Conservation (phyloP, 2,797 vertebrate species). For the Melanotaenia maccullochi region DNA sequence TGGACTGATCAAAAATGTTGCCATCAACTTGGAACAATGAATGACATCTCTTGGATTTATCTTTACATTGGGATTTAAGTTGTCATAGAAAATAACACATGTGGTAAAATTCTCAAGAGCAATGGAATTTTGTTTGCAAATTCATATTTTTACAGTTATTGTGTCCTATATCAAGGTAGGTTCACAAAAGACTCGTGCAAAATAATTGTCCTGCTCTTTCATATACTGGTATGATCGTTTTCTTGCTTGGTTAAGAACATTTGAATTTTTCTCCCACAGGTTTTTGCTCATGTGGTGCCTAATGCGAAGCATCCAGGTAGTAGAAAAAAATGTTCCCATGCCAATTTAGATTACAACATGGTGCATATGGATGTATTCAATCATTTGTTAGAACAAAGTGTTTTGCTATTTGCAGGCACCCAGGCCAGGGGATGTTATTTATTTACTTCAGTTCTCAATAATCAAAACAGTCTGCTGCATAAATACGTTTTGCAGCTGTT, state of each 20-base stretch:
- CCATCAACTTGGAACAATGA: slow-evolving; percentile 67
- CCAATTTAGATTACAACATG: not conserved
- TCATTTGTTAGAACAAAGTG: slow-evolving; percentile 6
- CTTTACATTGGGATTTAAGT: slow-evolving; percentile 55
- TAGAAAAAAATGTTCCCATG: slow-evolving; percentile 1
- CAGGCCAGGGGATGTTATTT: slow-evolving; percentile 28
- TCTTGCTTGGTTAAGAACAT: slow-evolving; percentile 20
- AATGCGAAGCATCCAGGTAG: slow-evolving; percentile 83
- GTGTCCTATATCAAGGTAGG: not conserved
- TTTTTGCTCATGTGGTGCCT: slow-evolving; percentile 73
- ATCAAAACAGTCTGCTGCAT: slow-evolving; percentile 21
- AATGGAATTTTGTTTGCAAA: slow-evolving; percentile 71
- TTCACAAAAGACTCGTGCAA: no score
- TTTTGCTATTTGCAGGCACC: slow-evolving; percentile 8
- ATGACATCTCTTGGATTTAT: slow-evolving; percentile 50
- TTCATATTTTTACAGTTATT: slow-evolving; percentile 57
- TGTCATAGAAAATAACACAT: slow-evolving; percentile 5
- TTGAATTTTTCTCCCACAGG: slow-evolving; percentile 69
- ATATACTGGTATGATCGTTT: not conserved
- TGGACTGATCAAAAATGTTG: slow-evolving; percentile 55
- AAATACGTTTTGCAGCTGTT: slow-evolving; percentile 42
- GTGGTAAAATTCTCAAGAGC: slow-evolving; percentile 39
- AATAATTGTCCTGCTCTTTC: not conserved
- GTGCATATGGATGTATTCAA: slow-evolving; percentile 1
- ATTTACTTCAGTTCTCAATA: slow-evolving; percentile 20